These are phyloP conservation scores for Pseudomugil gertrudae DNA, from an alignment of 2,797 vertebrate species.

Conservation along the genomic window DNA sequence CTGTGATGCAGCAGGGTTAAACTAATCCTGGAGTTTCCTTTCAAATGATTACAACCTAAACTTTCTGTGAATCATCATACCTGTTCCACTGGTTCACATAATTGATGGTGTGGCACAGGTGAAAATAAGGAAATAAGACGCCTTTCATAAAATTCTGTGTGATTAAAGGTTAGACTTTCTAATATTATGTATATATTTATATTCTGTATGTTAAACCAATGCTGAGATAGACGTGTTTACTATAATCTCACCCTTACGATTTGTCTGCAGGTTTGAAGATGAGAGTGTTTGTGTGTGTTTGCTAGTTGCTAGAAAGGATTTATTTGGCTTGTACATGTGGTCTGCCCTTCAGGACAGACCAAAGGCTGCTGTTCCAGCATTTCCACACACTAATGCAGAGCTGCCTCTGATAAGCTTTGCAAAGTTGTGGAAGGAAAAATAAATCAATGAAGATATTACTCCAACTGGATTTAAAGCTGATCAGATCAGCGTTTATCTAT, in stretches of 20 bases:
- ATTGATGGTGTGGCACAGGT: background rate
- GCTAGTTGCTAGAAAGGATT: slow-evolving; percentile 34
- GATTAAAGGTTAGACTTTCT: background rate
- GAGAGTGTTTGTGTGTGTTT: slow-evolving; percentile 26
- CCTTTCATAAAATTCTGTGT: background rate
- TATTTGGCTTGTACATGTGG: slow-evolving; percentile 22
- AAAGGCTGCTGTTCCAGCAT: slow-evolving; percentile 34
- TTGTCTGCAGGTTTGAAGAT: slow-evolving; percentile 29
- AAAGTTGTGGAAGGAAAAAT: background rate
- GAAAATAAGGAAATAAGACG: background rate
- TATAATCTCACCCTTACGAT: slow-evolving; percentile 20
- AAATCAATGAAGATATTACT: slow-evolving; percentile 28
- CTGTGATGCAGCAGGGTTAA: slow-evolving; percentile 55
- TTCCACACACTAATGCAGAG: slow-evolving; percentile 17
- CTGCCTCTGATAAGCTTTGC: slow-evolving; percentile 37
- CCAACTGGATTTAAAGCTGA: slow-evolving; percentile 34
- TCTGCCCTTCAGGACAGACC: slow-evolving; percentile 47
- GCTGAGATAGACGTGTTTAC: background rate
- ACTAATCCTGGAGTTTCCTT: slow-evolving; percentile 29
- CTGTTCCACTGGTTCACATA: slow-evolving; percentile 27
- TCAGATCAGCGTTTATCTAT: slow-evolving; percentile 20
- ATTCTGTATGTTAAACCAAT: background rate
- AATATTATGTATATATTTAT: background rate
- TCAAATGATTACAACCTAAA: slow-evolving; percentile 33
- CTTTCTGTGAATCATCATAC: slow-evolving; percentile 60